phyloP scores from a whole-genome alignment of 2,888 invertebrate genomes.

The Strigamia maritima region DNA sequence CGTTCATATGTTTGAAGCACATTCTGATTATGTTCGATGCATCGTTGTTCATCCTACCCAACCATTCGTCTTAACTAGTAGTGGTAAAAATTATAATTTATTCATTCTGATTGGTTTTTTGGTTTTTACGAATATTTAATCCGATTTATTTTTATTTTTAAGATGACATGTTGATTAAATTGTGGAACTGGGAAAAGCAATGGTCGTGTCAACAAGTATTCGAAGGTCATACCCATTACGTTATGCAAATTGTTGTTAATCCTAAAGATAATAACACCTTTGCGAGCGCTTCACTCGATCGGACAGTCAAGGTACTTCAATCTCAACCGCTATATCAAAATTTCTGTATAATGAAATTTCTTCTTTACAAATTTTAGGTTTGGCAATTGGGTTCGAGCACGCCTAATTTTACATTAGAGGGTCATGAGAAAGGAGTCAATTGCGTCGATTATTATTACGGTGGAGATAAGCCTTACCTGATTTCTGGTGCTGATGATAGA shows the following conservation, averaged over 20 bases:
- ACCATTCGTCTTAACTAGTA: conserved; percentile 92
- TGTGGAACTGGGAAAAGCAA: conserved; percentile 99
- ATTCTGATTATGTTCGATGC: conserved; percentile 95
- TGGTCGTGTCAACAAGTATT: conserved; percentile 98
- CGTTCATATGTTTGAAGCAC: conserved; percentile 94
- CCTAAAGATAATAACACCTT: conserved; percentile 99
- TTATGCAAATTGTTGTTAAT: conserved; percentile 99
- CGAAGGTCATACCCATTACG: conserved; percentile 98
- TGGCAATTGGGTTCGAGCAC: conserved; percentile 98
- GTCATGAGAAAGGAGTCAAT: conserved; percentile 96
- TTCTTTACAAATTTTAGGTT: conserved; percentile 57
- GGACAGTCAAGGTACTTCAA: conserved; percentile 80
- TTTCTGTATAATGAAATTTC: not conserved
- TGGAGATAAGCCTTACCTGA: conserved; percentile 97
- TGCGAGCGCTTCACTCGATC: conserved; percentile 96
- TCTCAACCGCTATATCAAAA: not conserved
- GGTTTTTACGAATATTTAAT: not conserved
- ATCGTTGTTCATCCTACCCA: conserved; percentile 97
- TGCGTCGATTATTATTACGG: conserved; percentile 99
- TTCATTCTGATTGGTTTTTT: too few relatives aligned
- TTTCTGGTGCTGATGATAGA: conserved; percentile 97
- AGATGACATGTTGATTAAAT: conserved; percentile 97
- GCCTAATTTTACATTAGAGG: conserved; percentile 96
- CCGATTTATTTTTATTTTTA: conserved; percentile 46
- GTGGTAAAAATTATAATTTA: too few relatives aligned